A percentile compares a stretch with the other conserved stretches of the same genome.
Evolutionary conservation across 2,113 vertebrate genomes (phyloP).

Genomic region (Dunckerocampus dactyliophorus): DNA sequence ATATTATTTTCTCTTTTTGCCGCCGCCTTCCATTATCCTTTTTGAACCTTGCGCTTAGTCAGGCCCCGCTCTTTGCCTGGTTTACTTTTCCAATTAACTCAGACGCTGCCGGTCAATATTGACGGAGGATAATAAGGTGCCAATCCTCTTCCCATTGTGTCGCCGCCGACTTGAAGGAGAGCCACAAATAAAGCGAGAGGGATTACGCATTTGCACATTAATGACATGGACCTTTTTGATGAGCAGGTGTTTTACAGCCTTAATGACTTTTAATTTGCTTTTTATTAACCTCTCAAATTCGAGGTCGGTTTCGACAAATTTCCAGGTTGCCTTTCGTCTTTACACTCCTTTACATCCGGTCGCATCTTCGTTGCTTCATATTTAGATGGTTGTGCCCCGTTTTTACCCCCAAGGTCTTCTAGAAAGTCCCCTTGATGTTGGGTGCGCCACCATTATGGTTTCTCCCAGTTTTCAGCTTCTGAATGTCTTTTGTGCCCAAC

Average conservation of each 20-base stretch:
- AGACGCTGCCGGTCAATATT: slow-evolving; percentile 65
- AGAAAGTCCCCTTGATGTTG: too few relatives aligned
- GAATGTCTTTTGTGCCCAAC: too few relatives aligned
- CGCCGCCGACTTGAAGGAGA: slow-evolving; percentile 40
- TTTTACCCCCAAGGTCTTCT: too few relatives aligned
- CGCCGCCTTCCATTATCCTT: slow-evolving; percentile 53
- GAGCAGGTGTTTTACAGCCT: slow-evolving; percentile 68
- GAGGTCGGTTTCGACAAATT: slow-evolving; percentile 48
- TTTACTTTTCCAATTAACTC: slow-evolving; percentile 71
- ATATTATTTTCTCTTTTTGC: slow-evolving; percentile 55
- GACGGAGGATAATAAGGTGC: slow-evolving; percentile 66
- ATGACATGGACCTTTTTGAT: slow-evolving; percentile 57
- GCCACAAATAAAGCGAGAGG: slow-evolving; percentile 48
- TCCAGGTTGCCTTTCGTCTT: slow-evolving; percentile 17
- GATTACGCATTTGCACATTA: slow-evolving; percentile 69
- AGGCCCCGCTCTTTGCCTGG: slow-evolving; percentile 39
- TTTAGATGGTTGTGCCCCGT: too few relatives aligned
- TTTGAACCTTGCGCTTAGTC: slow-evolving; percentile 57
- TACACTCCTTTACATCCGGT: too few relatives aligned
- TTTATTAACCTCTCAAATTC: slow-evolving; percentile 72
- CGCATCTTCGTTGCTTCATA: too few relatives aligned
- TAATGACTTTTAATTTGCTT: slow-evolving; percentile 75
- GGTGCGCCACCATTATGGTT: too few relatives aligned
- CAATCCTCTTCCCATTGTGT: slow-evolving; percentile 60
- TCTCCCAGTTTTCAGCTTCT: too few relatives aligned